A percentile compares a stretch with the other conserved stretches of the same genome.
These are phyloP conservation scores for Ciconia nigra DNA, from an alignment of 2,797 vertebrate genomes.

Conservation along the genomic window DNA sequence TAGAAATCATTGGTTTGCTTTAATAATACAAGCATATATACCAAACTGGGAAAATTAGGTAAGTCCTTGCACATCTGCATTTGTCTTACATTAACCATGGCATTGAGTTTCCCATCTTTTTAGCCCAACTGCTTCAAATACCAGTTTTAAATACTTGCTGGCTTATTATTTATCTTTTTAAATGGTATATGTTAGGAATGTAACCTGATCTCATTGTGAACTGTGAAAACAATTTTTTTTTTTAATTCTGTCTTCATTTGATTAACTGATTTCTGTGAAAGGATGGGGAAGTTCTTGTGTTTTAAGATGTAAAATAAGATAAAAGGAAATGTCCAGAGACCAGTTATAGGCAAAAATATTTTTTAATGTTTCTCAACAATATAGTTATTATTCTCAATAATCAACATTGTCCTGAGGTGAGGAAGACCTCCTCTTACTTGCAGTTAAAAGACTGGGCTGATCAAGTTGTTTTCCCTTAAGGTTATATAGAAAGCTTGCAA, in stretches of 20 bases:
- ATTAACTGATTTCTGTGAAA: background rate
- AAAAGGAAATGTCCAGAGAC: background rate
- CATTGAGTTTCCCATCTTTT: background rate
- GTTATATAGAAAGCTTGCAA: background rate
- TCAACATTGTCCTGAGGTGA: background rate
- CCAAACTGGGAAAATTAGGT: background rate
- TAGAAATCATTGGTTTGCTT: background rate
- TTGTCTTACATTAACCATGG: background rate
- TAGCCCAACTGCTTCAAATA: background rate
- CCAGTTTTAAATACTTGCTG: background rate
- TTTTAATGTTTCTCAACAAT: background rate
- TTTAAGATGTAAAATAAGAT: background rate
- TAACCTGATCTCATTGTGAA: background rate
- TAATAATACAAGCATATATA: background rate
- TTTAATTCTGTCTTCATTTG: background rate
- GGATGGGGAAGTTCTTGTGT: background rate
- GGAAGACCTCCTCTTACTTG: background rate
- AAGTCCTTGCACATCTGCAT: background rate
- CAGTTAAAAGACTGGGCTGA: background rate
- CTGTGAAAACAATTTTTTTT: background rate
- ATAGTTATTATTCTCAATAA: background rate
- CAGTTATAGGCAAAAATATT: background rate
- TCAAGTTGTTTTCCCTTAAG: background rate
- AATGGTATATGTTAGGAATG: background rate
- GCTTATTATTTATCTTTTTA: background rate